Evolutionary conservation across 2,888 invertebrate species (phyloP), one percentile per base, ranked within the genome.

Genomic region (Aleiodes alternator): DNA sequence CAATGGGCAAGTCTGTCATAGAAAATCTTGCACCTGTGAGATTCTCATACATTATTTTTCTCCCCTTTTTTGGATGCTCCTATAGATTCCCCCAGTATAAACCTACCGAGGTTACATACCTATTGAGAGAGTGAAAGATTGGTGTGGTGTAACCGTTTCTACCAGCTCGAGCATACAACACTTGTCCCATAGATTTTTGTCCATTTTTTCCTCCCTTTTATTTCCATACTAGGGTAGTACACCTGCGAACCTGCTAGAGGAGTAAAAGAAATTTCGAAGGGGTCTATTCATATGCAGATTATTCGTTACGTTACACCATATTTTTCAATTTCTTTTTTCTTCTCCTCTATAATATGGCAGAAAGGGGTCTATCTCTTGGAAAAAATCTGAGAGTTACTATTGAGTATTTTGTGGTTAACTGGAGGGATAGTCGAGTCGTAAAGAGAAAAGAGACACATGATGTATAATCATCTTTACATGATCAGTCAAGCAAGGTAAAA

Each of bases 21-120:
- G 83, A 86, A 86, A 86, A 85, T 79, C 83, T 82, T 86, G 81
- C 89, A 88, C 89, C 89, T 89, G 88, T 87, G 88, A 86, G 88
- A 89, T 89, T 89, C 88, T 87, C 89, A 87, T 86, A 85, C 83
- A 84, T 78, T 80, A 79, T 64, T 79, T 75, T 80, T 77, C 79
- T 71, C 71, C 59, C 53, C 71, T 53, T 69, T 78, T 50, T 57
- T 70, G 68, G 12, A 9, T 51, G 51, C 16, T 59, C 59, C 31
- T 59, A 29, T 23, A 59, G 68, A 14, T 80, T 80, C 78, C 84
- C 85, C 85, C 81, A 84, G 82, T 82, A 81, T 82, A 82, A 81
- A 83, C 81, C 79, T 80, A 29, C 59, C 69, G 59, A 55, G 64
- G 51, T 75, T 59, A 72, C 57, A 53, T 75, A 70, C 68, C 74